These are phyloP conservation scores for Craseonycteris thonglongyai DNA, from an alignment of 2,113 vertebrate genomes.

Conservation along the genomic window DNA sequence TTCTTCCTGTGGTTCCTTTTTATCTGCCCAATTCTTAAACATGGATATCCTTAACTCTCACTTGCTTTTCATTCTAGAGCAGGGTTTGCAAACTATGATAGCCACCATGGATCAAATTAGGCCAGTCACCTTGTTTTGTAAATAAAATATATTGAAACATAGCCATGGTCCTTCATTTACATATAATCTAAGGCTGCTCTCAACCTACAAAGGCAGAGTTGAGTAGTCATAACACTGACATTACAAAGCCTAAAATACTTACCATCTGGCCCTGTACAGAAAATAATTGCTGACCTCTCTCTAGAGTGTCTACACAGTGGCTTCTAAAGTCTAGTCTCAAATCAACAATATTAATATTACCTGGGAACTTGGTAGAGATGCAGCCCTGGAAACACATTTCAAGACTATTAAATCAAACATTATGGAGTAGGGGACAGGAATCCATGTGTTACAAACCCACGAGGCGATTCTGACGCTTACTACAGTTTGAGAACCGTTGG, in stretches of 20 bases:
- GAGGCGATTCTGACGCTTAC: background rate
- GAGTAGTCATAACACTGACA: background rate
- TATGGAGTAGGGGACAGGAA: background rate
- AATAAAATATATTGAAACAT: constrained; percentile 12
- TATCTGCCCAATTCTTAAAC: background rate
- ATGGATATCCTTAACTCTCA: background rate
- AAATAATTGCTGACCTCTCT: background rate
- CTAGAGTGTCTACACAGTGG: background rate
- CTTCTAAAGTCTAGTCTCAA: background rate
- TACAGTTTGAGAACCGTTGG: background rate
- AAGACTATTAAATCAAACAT: background rate
- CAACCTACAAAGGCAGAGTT: background rate
- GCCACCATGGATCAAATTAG: too few relatives aligned
- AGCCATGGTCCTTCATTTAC: background rate
- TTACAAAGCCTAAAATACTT: background rate
- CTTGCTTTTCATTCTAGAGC: background rate
- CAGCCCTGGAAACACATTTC: background rate
- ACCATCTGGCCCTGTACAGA: background rate
- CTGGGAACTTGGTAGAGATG: background rate
- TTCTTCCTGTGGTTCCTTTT: background rate
- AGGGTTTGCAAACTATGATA: background rate
- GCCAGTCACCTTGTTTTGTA: background rate
- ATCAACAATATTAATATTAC: background rate
- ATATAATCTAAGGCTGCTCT: background rate
- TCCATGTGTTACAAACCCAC: background rate